These are phyloP conservation scores for Saccostrea cuccullata DNA, from an alignment of 1,140 invertebrate species.

Conservation along the genomic window DNA sequence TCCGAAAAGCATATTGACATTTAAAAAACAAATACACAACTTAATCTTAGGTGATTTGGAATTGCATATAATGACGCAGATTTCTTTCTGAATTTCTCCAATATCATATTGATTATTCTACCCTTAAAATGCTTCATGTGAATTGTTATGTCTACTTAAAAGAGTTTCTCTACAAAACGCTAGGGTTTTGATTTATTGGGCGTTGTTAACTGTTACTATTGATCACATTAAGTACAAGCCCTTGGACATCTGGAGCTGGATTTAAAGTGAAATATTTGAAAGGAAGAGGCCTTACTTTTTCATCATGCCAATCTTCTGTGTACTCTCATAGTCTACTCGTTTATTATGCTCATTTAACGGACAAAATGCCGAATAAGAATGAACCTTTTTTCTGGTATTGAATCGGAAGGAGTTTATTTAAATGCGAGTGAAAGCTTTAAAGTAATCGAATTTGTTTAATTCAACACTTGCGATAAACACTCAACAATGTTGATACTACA, in stretches of 20 bases:
- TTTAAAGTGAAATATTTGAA: background rate
- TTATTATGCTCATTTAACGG: constrained; percentile 3
- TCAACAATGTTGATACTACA: constrained; percentile 5
- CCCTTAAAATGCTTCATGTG: background rate
- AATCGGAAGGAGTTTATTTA: background rate
- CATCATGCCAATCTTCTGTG: background rate
- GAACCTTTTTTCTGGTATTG: constrained; percentile 2
- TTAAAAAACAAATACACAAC: background rate
- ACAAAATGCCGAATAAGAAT: background rate
- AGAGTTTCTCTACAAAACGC: background rate
- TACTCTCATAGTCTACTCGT: background rate
- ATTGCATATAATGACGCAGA: constrained; percentile 7
- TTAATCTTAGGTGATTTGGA: background rate
- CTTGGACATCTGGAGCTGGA: background rate
- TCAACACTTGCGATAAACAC: constrained; percentile 23
- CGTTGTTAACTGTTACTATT: background rate
- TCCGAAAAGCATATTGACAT: constrained; percentile 16
- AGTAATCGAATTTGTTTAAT: constrained; percentile 19
- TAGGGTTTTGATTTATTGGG: background rate
- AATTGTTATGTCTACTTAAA: constrained; percentile 15
- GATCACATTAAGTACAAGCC: background rate
- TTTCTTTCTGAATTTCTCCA: background rate
- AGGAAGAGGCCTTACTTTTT: background rate
- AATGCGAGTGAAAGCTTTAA: constrained; percentile 11
- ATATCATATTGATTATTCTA: constrained; percentile 14